These are phyloP conservation scores for Scylla paramamosain DNA, from an alignment of 1,140 invertebrate genomes.

Conservation along the genomic window DNA sequence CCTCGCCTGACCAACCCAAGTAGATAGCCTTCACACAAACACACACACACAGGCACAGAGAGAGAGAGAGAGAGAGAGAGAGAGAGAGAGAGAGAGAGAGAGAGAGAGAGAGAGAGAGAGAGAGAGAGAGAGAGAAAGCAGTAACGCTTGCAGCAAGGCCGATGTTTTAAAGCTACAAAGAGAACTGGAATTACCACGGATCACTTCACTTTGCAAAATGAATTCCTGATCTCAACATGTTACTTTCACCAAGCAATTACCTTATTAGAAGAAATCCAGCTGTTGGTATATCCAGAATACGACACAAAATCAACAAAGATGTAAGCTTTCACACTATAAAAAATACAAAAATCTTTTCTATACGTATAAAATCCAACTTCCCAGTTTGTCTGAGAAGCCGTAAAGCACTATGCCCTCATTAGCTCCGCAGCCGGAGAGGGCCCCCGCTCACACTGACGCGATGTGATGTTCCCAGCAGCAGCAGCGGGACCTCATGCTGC, in stretches of 20 bases:
- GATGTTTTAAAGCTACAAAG: neutral
- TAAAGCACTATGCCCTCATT: neutral
- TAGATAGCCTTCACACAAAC: neutral
- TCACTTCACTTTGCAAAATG: neutral
- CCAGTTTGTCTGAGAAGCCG: neutral
- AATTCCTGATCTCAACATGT: neutral
- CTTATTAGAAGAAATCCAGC: neutral
- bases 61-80: too few relatives aligned
- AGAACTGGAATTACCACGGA: neutral
- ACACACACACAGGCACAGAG: neutral
- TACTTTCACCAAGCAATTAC: slow-evolving; percentile 2
- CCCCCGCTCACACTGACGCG: neutral
- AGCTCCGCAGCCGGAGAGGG: neutral
- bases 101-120: too few relatives aligned
- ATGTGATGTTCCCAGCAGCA: neutral
- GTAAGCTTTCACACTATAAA: neutral
- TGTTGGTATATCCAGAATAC: neutral
- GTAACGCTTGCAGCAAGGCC: neutral
- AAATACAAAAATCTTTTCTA: neutral
- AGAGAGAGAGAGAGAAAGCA: too few relatives aligned
- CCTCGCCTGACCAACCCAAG: too few relatives aligned
- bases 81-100: too few relatives aligned
- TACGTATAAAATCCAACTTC: neutral
- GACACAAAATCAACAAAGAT: neutral
- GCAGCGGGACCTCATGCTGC: neutral